phyloP scores from a whole-genome alignment of 2,797 vertebrate species.

The Mormyrus proboscirostris region DNA sequence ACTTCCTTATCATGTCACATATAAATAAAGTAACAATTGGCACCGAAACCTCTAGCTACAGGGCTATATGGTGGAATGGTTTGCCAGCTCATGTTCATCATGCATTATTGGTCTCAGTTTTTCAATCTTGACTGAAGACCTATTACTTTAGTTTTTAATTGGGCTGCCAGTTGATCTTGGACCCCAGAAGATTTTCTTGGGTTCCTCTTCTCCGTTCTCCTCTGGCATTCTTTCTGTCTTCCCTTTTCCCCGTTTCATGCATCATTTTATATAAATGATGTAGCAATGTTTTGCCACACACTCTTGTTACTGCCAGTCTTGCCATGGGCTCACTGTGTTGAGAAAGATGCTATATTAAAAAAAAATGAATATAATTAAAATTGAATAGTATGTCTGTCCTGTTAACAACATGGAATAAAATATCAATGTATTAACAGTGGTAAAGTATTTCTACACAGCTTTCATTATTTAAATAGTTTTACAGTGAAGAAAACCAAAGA shows the following conservation, averaged over 20 bases:
- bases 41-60: not conserved
- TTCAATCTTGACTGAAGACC: not conserved
- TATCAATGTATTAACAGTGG: not conserved
- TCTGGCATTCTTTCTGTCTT: not conserved
- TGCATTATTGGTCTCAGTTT: not conserved
- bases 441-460: not conserved
- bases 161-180: not conserved
- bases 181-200: not conserved
- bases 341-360: not conserved
- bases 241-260: not conserved
- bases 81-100: not conserved
- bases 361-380: not conserved
- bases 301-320: not conserved
- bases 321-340: not conserved
- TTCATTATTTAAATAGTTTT: not conserved
- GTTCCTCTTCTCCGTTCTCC: not conserved
- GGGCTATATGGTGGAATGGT: not conserved
- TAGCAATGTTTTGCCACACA: not conserved
- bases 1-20: not conserved
- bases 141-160: not conserved
- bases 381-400: not conserved
- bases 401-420: not conserved
- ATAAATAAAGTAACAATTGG: not conserved
- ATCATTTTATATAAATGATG: not conserved
- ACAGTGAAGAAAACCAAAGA: not conserved